These are phyloP conservation scores for Pristionchus fissidentatus DNA, from an alignment of 2,888 invertebrate species.

Conservation along the genomic window DNA sequence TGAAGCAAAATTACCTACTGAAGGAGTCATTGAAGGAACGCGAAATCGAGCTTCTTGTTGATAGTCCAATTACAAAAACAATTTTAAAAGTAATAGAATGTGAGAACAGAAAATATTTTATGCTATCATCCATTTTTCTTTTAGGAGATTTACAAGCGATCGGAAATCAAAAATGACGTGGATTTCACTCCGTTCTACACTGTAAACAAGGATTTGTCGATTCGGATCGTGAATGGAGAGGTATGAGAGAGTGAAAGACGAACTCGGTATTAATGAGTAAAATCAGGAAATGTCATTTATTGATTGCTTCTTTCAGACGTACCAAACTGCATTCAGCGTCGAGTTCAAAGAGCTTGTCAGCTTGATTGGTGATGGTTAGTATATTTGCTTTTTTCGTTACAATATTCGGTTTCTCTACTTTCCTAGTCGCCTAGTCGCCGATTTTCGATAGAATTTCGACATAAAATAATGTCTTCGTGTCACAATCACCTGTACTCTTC, in stretches of 20 bases:
- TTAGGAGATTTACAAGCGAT: not conserved
- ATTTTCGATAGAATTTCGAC: not conserved
- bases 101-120: not conserved
- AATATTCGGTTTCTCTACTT: not conserved
- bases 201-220: not conserved
- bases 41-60: no score
- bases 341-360: not conserved
- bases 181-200: constrained; percentile 47
- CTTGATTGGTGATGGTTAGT: constrained; percentile 9
- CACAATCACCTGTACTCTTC: not conserved
- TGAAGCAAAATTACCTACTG: not conserved
- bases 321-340: not conserved
- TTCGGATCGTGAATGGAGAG: constrained; percentile 46
- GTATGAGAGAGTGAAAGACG: not conserved
- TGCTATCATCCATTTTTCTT: no score
- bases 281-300: not conserved
- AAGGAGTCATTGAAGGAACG: not conserved
- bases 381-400: no score
- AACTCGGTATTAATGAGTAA: not conserved
- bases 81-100: no score
- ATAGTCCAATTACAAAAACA: no score
- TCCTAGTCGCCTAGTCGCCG: not conserved
- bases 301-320: not conserved
- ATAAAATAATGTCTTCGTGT: not conserved
- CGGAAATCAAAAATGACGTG: not conserved